These are phyloP conservation scores for Rotaria sp. DNA, from an alignment of 2,888 invertebrate genomes.

Conservation along the genomic window DNA sequence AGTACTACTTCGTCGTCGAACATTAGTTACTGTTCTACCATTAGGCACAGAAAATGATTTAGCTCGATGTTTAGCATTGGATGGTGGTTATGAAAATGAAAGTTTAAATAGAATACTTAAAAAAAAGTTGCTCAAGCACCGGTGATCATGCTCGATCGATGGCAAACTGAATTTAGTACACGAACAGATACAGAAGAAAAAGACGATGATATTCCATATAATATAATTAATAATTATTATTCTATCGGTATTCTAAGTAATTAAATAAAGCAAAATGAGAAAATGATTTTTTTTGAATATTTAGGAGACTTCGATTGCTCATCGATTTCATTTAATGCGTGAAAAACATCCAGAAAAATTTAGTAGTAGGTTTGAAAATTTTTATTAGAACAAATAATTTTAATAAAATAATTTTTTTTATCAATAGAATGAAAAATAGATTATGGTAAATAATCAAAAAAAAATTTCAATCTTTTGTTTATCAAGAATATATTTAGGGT, in stretches of 20 bases:
- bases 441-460: too few species aligned
- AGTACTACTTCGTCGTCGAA: constrained; percentile 75
- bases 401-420: background rate
- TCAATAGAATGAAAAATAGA: constrained; percentile 78
- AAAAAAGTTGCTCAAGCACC: constrained; percentile 76
- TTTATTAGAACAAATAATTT: background rate
- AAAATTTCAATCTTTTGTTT: too few species aligned
- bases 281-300: constrained; percentile 41
- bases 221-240: constrained; percentile 95
- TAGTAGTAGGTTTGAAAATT: constrained; percentile 65
- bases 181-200: constrained; percentile 55
- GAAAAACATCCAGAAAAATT: constrained; percentile 96
- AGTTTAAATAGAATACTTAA: constrained; percentile 77
- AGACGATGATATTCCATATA: constrained; percentile 73
- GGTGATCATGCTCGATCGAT: constrained; percentile 82
- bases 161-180: constrained; percentile 83
- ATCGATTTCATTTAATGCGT: constrained; percentile 89
- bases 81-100: constrained; percentile 92
- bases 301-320: constrained; percentile 91
- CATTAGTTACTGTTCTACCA: constrained; percentile 87
- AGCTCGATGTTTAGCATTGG: constrained; percentile 89
- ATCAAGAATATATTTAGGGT: constrained; percentile 64
- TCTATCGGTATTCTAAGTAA: constrained; percentile 82
- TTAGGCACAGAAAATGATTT: constrained; percentile 95
- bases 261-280: constrained; percentile 17